Evolutionary conservation across 2,113 vertebrate genomes (phyloP).

Genomic region (Regulus satrapa): DNA sequence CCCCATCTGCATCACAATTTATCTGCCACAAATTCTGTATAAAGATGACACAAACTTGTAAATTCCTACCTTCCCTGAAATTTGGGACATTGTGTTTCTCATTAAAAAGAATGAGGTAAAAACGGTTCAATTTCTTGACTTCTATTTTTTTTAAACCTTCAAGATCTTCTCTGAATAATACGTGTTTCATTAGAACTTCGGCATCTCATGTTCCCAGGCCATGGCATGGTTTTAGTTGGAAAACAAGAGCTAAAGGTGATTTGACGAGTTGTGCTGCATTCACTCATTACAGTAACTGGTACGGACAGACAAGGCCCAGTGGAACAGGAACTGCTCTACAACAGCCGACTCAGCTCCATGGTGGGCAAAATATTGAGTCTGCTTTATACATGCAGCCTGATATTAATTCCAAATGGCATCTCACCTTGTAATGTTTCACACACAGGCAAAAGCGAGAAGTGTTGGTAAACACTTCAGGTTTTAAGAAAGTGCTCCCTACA

Average conservation of each 20-base stretch:
- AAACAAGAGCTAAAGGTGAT: neutral
- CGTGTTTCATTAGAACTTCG: neutral
- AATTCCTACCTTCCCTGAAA: neutral
- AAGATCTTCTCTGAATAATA: neutral
- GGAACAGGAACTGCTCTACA: neutral
- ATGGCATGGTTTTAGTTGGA: neutral
- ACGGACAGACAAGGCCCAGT: fast-evolving
- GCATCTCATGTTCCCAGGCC: neutral
- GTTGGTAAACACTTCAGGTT: neutral
- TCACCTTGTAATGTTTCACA: neutral
- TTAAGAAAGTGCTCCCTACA: neutral
- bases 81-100: neutral
- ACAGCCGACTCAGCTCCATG: fast-evolving
- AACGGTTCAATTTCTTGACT: neutral
- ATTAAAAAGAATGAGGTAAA: neutral
- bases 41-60: neutral
- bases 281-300: fast-evolving
- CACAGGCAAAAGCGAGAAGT: fast-evolving
- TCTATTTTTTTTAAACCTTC: neutral
- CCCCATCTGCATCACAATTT: neutral
- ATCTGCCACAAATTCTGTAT: neutral
- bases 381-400: neutral
- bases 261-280: neutral
- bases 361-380: neutral
- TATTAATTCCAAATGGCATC: neutral